Conservation (phyloP, 2,797 vertebrate species). For the Paguma larvata region DNA sequence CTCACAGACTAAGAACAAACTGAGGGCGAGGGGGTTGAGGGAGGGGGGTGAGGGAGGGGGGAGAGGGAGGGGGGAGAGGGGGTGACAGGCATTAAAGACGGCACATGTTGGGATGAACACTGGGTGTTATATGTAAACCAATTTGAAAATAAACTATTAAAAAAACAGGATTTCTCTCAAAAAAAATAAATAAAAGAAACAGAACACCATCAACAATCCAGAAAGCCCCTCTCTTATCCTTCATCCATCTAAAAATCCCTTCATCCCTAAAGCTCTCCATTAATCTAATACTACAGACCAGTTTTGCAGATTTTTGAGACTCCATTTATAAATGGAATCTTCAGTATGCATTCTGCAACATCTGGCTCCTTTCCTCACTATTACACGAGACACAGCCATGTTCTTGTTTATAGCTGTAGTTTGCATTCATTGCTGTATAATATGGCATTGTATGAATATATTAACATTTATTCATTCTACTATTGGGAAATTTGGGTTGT, state of each 20-base stretch:
- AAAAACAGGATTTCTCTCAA: too few species aligned
- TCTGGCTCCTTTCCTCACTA: neutral
- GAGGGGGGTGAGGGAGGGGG: too few species aligned
- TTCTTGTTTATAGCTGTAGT: neutral
- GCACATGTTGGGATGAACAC: too few species aligned
- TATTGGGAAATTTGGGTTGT: neutral
- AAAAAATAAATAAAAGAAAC: neutral
- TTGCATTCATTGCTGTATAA: conserved; percentile 34
- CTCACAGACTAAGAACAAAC: too few species aligned
- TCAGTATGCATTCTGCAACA: neutral
- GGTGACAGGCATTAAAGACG: too few species aligned
- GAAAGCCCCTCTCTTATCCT: neutral
- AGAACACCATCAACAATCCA: neutral
- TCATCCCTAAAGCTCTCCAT: neutral
- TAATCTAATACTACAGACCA: neutral
- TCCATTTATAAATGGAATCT: neutral
- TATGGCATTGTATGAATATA: neutral
- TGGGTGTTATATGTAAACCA: too few species aligned
- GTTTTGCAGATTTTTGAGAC: neutral
- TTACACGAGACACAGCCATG: neutral
- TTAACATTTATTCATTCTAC: neutral
- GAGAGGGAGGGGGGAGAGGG: too few species aligned
- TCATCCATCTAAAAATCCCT: neutral
- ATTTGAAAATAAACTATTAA: too few species aligned
- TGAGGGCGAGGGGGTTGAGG: too few species aligned